phyloP scores from a whole-genome alignment of 2,113 vertebrate species.

The Brachyhypopomus gauderio region DNA sequence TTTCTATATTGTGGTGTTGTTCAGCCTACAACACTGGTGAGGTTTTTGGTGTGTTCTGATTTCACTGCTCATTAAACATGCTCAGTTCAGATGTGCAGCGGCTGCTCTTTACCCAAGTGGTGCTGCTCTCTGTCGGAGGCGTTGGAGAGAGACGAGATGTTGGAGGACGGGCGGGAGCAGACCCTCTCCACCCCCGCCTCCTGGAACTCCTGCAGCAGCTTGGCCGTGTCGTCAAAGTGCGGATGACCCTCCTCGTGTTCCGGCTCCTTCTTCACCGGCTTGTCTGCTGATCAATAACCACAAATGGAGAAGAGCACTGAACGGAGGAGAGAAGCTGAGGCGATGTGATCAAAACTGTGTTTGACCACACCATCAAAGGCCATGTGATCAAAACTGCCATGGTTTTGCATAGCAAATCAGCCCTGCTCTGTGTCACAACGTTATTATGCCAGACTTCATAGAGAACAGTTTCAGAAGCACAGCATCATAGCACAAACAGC shows the following conservation, averaged over 20 bases:
- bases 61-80: too few species aligned
- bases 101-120: conserved; percentile 79
- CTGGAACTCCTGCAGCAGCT: conserved; percentile 93
- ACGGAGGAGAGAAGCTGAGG: neutral
- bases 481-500: too few species aligned
- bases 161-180: conserved; percentile 91
- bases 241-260: conserved; percentile 87
- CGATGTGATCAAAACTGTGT: neutral
- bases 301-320: too few species aligned
- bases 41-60: too few species aligned
- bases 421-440: too few species aligned
- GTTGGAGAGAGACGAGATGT: conserved; percentile 94
- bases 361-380: too few species aligned
- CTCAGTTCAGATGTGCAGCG: too few species aligned
- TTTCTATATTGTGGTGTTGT: too few species aligned
- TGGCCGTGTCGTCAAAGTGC: conserved; percentile 88
- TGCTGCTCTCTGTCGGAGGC: conserved; percentile 93
- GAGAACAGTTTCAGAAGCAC: too few species aligned
- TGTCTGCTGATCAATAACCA: conserved; percentile 71
- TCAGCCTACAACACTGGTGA: too few species aligned
- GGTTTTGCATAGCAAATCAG: neutral
- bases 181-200: conserved; percentile 90
- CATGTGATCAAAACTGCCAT: neutral
- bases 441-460: too few species aligned
- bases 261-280: conserved; percentile 89